Conservation (phyloP, 2,888 invertebrate genomes). For the Sphaerophoria rueppellii region DNA sequence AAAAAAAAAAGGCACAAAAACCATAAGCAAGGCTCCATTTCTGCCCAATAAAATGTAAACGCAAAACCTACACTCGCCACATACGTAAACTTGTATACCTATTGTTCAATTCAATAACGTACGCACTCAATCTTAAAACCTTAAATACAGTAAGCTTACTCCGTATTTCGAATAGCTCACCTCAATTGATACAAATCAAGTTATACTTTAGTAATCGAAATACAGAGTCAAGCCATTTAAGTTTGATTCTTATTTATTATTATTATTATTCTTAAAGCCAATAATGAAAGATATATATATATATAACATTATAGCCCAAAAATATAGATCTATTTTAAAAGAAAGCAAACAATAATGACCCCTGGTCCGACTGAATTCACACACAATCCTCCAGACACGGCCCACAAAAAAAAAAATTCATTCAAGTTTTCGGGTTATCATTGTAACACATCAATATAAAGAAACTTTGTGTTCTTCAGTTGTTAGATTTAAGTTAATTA, state of each 20-base stretch:
- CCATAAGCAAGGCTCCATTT: conserved; percentile 52
- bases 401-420: neutral
- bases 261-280: neutral
- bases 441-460: conserved; percentile 33
- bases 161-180: conserved; percentile 2
- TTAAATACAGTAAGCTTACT: conserved; percentile 37
- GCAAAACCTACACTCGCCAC: conserved; percentile 55
- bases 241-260: neutral
- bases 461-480: conserved; percentile 57
- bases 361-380: neutral
- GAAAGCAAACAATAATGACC: neutral
- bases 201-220: neutral
- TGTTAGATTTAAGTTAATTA: conserved; percentile 33
- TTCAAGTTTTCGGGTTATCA: conserved; percentile 11
- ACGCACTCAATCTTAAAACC: conserved; percentile 40
- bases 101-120: conserved; percentile 32
- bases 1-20: conserved; percentile 40
- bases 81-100: conserved; percentile 47
- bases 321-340: neutral
- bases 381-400: conserved; percentile 1
- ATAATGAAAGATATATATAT: neutral
- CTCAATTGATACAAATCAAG: neutral
- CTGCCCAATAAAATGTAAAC: conserved; percentile 41
- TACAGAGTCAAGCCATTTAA: conserved; percentile 20
- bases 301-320: neutral